Percentiles rank a stretch among this genome's conserved stretches.
Evolutionary conservation across 2,888 invertebrate genomes (phyloP).

Genomic region (Leptinotarsa rubiginosa): DNA sequence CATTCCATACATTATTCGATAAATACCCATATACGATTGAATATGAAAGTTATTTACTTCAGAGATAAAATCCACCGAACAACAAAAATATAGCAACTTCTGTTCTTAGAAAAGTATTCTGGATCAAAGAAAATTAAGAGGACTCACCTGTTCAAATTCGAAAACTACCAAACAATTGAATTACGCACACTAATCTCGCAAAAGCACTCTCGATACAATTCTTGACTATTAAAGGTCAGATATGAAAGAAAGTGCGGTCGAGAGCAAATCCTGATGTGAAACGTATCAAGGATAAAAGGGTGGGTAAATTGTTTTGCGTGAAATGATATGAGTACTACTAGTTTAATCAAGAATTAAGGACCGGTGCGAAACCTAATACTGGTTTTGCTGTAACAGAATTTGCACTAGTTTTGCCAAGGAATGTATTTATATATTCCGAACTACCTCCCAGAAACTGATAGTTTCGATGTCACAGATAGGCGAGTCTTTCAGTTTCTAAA

Average conservation of each 20-base stretch:
- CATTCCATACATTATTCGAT: too few species aligned
- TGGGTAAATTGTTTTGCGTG: constrained; percentile 19
- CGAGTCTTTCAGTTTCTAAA: too few species aligned
- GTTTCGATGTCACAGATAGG: too few species aligned
- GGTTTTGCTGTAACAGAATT: too few species aligned
- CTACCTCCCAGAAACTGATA: too few species aligned
- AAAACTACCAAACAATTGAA: constrained; percentile 1
- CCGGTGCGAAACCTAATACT: neutral
- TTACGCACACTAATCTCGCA: neutral
- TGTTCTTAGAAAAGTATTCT: too few species aligned
- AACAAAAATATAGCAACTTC: too few species aligned
- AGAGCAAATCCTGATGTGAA: constrained; percentile 25
- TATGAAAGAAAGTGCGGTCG: constrained; percentile 25
- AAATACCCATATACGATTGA: too few species aligned
- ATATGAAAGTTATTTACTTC: too few species aligned
- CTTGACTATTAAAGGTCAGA: constrained; percentile 34
- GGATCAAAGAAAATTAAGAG: neutral
- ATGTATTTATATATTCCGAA: too few species aligned
- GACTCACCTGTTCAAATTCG: neutral
- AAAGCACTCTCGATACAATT: constrained; percentile 3
- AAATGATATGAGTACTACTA: neutral
- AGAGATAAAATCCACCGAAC: too few species aligned
- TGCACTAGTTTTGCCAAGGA: too few species aligned
- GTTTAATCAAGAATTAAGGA: neutral
- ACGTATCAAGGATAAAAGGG: constrained; percentile 41